These are phyloP conservation scores for Miniopterus natalensis DNA, from an alignment of 2,113 vertebrate species.

Conservation along the genomic window DNA sequence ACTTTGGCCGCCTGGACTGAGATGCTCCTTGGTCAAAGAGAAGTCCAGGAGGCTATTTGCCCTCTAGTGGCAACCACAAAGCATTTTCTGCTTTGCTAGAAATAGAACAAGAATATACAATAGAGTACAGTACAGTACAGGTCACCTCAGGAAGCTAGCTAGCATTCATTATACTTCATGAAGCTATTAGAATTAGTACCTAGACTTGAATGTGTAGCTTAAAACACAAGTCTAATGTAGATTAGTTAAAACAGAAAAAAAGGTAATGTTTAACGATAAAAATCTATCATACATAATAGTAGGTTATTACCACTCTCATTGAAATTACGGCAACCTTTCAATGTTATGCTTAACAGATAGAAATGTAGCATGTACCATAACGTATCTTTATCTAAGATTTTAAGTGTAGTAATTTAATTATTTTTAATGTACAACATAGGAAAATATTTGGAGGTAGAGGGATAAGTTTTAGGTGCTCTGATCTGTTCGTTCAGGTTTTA, in stretches of 20 bases:
- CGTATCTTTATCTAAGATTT: background rate
- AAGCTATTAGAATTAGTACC: background rate
- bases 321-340: constrained; percentile 29
- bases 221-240: background rate
- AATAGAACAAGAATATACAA: background rate
- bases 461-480: background rate
- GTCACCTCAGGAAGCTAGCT: background rate
- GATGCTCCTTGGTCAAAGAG: constrained; percentile 65
- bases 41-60: constrained; percentile 77
- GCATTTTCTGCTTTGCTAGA: constrained; percentile 63
- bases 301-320: background rate
- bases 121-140: constrained; percentile 17
- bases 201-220: background rate
- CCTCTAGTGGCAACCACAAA: constrained; percentile 81
- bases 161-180: background rate
- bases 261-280: background rate
- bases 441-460: background rate
- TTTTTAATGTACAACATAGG: background rate
- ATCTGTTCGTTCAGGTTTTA: background rate
- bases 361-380: background rate
- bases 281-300: background rate
- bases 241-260: constrained; percentile 10
- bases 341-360: background rate
- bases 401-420: background rate
- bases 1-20: background rate